Evolutionary conservation across 2,113 vertebrate species (phyloP), one percentile per base, ranked within the genome.

Genomic region (Clupea harengus): DNA sequence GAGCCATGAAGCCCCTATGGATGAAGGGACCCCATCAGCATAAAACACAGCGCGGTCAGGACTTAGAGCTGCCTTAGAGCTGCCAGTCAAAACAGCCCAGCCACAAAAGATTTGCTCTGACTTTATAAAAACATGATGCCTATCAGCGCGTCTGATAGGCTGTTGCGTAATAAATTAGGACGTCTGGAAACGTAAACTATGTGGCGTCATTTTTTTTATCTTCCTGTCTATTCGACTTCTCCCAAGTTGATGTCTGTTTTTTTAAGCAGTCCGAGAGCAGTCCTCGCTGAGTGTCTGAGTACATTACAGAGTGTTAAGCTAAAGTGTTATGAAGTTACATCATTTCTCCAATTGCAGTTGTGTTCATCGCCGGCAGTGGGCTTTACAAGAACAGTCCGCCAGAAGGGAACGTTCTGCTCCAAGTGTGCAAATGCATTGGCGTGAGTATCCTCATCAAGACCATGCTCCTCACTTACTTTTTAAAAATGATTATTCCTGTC

Each of bases 381-480:
- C 88, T 98, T 84, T 99, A 99, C 93, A 97, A 95, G 91, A 97
- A 95, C 92, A 93, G 88, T 49, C 98, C 97, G 47, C 97, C 97
- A 1, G 93, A 98, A 93, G 98, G 98, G 87, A 99, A 99, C 67
- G 88, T 99, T 90, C 90, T 98, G 87, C 54, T 95, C 89, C 90
- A 96, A 89, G 97, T 99, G 87, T 95, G 95, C 92, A 96, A 92
- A 45, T 99, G 98, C 92, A 94, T 97, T 0, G 91, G 95, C 81
- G 98, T 99, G 94, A 97, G 98, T 95, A 22, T 57, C 18, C 54
- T 57, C 54, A 57, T 57, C 54, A 57, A 20, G 5, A 57, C 17
- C 17, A 57, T 22, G 54, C 18, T 22, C 5, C 6, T 18, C 17
- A 52, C 50, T 13, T 54, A 15, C 52, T 57, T 57, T 57, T 57